Evolutionary conservation across 1,140 invertebrate species (phyloP).

Genomic region (Pararge aegeria): DNA sequence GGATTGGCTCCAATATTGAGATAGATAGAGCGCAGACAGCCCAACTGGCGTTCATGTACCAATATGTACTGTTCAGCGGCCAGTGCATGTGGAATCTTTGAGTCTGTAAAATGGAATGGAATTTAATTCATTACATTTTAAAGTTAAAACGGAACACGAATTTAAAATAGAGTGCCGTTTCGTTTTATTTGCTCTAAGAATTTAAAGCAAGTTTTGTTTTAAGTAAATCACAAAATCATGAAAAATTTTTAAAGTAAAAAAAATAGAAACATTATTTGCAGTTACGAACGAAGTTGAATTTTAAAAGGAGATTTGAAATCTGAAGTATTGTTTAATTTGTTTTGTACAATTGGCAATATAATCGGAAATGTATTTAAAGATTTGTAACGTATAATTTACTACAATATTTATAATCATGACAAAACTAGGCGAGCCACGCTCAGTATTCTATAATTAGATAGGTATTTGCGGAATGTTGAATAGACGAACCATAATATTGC

Average conservation of each 20-base stretch:
- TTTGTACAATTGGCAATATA: no score
- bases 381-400: not conserved
- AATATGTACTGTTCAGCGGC: not conserved
- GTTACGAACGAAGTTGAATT: no score
- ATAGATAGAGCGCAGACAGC: constrained; percentile 2
- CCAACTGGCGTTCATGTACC: not conserved
- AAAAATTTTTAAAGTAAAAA: no score
- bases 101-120: not conserved
- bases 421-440: not conserved
- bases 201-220: no score
- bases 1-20: constrained; percentile 13
- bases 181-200: no score
- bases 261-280: no score
- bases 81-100: not conserved
- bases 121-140: not conserved
- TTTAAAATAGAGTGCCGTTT: no score
- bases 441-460: not conserved
- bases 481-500: not conserved
- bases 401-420: not conserved
- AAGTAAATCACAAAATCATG: no score
- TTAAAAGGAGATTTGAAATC: no score
- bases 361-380: no score
- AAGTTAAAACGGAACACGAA: no score
- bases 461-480: not conserved
- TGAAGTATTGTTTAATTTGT: no score